These are phyloP conservation scores for Cryptoblepharus egeriae DNA, from an alignment of 2,797 vertebrate genomes.

Conservation along the genomic window DNA sequence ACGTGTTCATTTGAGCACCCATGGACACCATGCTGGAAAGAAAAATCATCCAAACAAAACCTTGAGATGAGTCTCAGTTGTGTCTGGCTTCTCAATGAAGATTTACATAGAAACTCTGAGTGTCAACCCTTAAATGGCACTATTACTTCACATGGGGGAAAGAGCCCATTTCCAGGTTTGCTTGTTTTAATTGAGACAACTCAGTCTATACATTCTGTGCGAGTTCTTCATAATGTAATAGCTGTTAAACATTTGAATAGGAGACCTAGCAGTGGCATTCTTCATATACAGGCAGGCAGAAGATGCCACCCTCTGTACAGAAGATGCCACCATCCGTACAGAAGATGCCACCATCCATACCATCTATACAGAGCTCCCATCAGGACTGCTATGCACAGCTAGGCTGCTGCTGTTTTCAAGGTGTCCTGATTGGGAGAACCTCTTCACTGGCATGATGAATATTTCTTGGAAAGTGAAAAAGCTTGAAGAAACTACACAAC, in stretches of 20 bases:
- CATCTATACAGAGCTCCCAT: conserved; percentile 38
- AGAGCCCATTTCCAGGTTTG: conserved; percentile 27
- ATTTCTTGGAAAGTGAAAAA: conserved; percentile 50
- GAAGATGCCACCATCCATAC: conserved; percentile 57
- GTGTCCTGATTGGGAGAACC: conserved; percentile 48
- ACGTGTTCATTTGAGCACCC: neutral
- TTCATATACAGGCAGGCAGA: conserved; percentile 67
- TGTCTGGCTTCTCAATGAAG: conserved; percentile 4
- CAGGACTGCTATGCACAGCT: conserved; percentile 47
- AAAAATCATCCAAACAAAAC: conserved; percentile 40
- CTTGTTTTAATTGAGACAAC: conserved; percentile 52
- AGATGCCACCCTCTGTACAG: conserved; percentile 58
- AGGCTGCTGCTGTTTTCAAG: conserved; percentile 49
- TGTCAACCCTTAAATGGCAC: conserved; percentile 33
- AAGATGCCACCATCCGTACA: conserved; percentile 49
- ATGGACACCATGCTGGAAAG: neutral
- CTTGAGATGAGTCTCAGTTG: neutral
- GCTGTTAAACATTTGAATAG: conserved; percentile 24
- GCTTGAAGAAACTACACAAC: conserved; percentile 39
- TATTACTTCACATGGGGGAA: conserved; percentile 12
- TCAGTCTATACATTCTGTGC: conserved; percentile 52
- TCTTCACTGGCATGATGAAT: conserved; percentile 27
- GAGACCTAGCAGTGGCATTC: conserved; percentile 45
- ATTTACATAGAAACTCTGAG: conserved; percentile 30
- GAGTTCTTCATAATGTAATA: conserved; percentile 43